Percentiles rank a stretch among this genome's conserved stretches.
Evolutionary conservation across 2,888 invertebrate species (phyloP).

Genomic region (Tachina lurida): DNA sequence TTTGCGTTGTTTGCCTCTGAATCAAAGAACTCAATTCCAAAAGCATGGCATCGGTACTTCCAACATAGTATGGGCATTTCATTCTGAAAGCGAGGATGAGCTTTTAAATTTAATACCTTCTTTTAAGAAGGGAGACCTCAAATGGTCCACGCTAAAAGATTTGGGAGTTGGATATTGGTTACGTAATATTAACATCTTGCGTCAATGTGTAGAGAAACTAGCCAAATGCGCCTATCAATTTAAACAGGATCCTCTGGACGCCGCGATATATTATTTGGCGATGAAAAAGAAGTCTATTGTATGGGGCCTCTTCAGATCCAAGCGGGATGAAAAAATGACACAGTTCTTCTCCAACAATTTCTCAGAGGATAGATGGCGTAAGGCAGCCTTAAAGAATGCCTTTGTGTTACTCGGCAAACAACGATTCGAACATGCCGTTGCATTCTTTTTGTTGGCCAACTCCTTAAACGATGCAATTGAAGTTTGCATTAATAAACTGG

Average conservation of each 20-base stretch:
- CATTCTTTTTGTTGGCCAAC: slow-evolving; percentile 98
- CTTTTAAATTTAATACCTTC: slow-evolving; percentile 94
- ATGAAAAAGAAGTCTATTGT: slow-evolving; percentile 98
- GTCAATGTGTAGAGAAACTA: slow-evolving; percentile 93
- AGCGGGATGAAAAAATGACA: slow-evolving; percentile 95
- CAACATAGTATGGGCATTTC: slow-evolving; percentile 99
- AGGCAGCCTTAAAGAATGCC: slow-evolving; percentile 98
- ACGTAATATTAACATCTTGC: slow-evolving; percentile 91
- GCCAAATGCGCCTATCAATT: slow-evolving; percentile 96
- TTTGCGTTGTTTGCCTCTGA: slow-evolving; percentile 94
- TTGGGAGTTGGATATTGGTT: slow-evolving; percentile 98
- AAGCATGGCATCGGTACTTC: slow-evolving; percentile 93
- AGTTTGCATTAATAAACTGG: slow-evolving; percentile 91
- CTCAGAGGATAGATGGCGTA: slow-evolving; percentile 95
- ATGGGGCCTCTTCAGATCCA: slow-evolving; percentile 96
- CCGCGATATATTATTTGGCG: slow-evolving; percentile 97
- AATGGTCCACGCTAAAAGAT: slow-evolving; percentile 95
- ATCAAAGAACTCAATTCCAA: slow-evolving; percentile 93
- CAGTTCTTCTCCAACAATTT: slow-evolving; percentile 98
- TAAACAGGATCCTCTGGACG: slow-evolving; percentile 97
- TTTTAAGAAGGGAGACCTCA: slow-evolving; percentile 91
- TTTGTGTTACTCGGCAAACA: slow-evolving; percentile 98
- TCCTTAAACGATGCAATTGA: slow-evolving; percentile 97
- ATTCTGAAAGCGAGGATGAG: slow-evolving; percentile 99
- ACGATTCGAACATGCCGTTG: slow-evolving; percentile 98